Base-by-base conservation (phyloP, 2,888 invertebrate genomes). In the Monopis laevigella region DNA sequence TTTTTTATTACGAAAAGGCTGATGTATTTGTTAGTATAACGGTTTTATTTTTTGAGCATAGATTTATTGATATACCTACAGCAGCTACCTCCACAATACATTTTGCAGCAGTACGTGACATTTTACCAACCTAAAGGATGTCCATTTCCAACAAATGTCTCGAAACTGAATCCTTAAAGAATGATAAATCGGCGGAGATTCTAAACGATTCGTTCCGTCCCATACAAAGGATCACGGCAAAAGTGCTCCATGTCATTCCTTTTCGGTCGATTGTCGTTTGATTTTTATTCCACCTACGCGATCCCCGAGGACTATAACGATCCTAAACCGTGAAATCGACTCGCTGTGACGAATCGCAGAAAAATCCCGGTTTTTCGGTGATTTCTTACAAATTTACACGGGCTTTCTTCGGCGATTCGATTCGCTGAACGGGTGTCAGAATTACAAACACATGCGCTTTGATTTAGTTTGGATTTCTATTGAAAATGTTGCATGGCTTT, bases 361-460 rank as follows among this genome's bases (percentile, higher is more conserved):
- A 81, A 80, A 77, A 78, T 81, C 74, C 73, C 72, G 81, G 82
- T 82, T 82, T 80, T 74, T 80, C 81, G 82, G 78, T 81, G 75
- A 74, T 80, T 81, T 81, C 82, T 81, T 77, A 70, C 57, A 66
- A 72, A 81, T 82, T 82, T 80, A 70, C 70, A 81, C 77, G 78
- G 80, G 64, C 74, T 82, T 82, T 82, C 82, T 81, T 74, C 80
- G 63, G 48, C 53, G 59, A 82, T 82, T 81, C 60, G 78, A 57
- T 51, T 48, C 71, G 78, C 68, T 68, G 64, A 65, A 80, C 77
- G 77, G 75, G 67, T 74, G 77, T 78, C 69, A 74, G 74, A 47
- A 70, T 73, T 67, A 71, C 77, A 74, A 77, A 78, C 80, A 78
- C 68, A 75, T 75, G 77, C 55, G 61, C 54, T 67, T 80, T 77